These are phyloP conservation scores for Tretioscincus oriximinensis DNA, from an alignment of 2,113 vertebrate species.

Conservation along the genomic window DNA sequence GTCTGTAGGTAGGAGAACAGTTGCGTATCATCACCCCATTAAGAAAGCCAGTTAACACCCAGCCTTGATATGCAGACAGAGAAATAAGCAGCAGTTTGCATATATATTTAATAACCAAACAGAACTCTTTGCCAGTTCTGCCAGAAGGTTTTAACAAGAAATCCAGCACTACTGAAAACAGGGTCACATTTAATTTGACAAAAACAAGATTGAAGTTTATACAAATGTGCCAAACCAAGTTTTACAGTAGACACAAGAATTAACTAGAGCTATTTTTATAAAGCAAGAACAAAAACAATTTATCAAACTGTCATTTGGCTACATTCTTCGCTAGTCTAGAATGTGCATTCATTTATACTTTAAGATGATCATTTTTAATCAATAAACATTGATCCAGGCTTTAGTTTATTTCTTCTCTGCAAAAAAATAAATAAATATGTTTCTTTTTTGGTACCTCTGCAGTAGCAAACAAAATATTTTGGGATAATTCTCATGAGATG, in stretches of 20 bases:
- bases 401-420: slow-evolving; percentile 46
- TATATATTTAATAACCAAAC: slow-evolving; percentile 49
- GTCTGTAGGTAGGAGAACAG: slow-evolving; percentile 1
- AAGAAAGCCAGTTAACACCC: slow-evolving; percentile 36
- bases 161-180: slow-evolving; percentile 48
- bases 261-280: slow-evolving; percentile 77
- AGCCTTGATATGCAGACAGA: slow-evolving; percentile 15
- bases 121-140: slow-evolving; percentile 44
- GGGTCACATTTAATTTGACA: slow-evolving; percentile 57
- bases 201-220: slow-evolving; percentile 57
- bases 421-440: slow-evolving; percentile 24
- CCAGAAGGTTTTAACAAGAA: slow-evolving; percentile 54
- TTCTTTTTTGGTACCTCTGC: slow-evolving; percentile 61
- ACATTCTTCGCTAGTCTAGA: slow-evolving; percentile 69
- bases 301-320: slow-evolving; percentile 73
- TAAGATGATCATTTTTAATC: slow-evolving; percentile 70
- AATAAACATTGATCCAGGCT: slow-evolving; percentile 68
- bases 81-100: slow-evolving; percentile 37
- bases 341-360: slow-evolving; percentile 71
- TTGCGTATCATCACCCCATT: background rate
- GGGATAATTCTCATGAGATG: slow-evolving; percentile 34
- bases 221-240: slow-evolving; percentile 73
- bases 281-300: slow-evolving; percentile 75
- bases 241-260: slow-evolving; percentile 74
- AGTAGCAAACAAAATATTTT: slow-evolving; percentile 44